Conservation (phyloP, 2,888 invertebrate genomes). For the Uloborus plumipes region DNA sequence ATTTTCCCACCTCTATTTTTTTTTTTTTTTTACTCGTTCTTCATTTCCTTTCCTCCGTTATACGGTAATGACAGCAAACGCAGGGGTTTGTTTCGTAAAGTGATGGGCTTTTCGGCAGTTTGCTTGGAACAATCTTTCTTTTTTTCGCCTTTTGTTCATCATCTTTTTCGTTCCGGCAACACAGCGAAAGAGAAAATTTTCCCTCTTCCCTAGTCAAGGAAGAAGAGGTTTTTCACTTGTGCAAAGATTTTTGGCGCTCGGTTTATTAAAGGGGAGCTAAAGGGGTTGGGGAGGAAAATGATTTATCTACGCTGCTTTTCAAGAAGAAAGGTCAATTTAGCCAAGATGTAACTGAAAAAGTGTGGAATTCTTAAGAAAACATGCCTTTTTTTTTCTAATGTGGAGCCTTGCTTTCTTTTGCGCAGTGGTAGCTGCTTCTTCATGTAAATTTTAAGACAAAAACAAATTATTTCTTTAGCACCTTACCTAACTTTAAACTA, state of each 20-base stretch:
- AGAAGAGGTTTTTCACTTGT: slow-evolving; percentile 29
- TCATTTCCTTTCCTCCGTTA: slow-evolving; percentile 11
- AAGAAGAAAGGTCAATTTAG: slow-evolving; percentile 58
- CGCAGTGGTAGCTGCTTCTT: no score
- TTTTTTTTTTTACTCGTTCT: background rate
- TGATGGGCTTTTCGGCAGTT: slow-evolving; percentile 60
- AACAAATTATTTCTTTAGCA: no score
- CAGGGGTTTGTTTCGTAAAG: slow-evolving; percentile 51
- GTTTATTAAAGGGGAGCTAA: slow-evolving; percentile 61
- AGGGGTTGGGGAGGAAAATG: slow-evolving; percentile 56
- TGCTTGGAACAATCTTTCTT: slow-evolving; percentile 26
- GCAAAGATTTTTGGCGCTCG: slow-evolving; percentile 29
- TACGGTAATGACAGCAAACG: slow-evolving; percentile 51
- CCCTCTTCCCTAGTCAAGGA: background rate
- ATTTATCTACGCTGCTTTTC: slow-evolving; percentile 41
- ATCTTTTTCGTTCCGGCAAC: slow-evolving; percentile 8
- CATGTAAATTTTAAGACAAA: no score
- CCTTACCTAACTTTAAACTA: no score
- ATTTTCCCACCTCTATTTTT: background rate
- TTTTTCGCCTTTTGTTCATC: slow-evolving; percentile 37
- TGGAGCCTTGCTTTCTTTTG: no score
- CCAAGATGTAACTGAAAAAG: slow-evolving; percentile 3
- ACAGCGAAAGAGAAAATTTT: background rate
- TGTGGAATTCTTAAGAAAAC: background rate
- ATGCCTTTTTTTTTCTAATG: no score